A percentile compares a stretch with the other conserved stretches of the same genome.
phyloP scores from a whole-genome alignment of 2,888 invertebrate species.

The Entomobrya multifasciata region DNA sequence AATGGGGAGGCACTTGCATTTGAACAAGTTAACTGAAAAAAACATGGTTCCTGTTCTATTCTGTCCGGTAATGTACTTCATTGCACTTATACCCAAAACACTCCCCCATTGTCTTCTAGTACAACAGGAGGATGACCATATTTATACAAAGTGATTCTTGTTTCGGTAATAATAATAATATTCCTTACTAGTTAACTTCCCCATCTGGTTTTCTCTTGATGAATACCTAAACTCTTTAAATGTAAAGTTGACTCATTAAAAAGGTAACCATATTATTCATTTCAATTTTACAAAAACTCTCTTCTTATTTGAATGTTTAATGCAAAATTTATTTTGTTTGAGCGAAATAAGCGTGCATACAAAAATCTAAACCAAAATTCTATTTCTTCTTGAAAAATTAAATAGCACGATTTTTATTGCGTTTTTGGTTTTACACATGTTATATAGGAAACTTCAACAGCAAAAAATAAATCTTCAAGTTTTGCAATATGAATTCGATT shows the following conservation, averaged over 20 bases:
- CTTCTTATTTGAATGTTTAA: conserved; percentile 4
- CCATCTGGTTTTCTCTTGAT: conserved; percentile 40
- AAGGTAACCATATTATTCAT: conserved; percentile 21
- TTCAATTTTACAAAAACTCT: too few relatives aligned
- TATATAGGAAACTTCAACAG: too few relatives aligned
- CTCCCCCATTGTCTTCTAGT: neutral
- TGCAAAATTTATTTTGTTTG: neutral
- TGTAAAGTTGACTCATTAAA: conserved; percentile 48
- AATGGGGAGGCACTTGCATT: neutral
- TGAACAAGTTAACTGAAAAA: too few relatives aligned
- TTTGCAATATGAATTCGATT: too few relatives aligned
- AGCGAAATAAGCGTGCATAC: neutral
- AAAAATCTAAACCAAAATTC: too few relatives aligned
- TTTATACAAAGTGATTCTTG: conserved; percentile 32
- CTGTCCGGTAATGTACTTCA: too few relatives aligned
- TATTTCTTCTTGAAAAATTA: too few relatives aligned
- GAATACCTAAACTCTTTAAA: conserved; percentile 36
- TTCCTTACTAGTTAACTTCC: conserved; percentile 17
- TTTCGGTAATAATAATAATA: conserved; percentile 12
- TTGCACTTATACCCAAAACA: too few relatives aligned
- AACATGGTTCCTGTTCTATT: too few relatives aligned
- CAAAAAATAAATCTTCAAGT: too few relatives aligned
- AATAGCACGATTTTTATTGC: too few relatives aligned
- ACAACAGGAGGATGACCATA: conserved; percentile 13
- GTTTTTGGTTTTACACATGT: too few relatives aligned